Conservation (phyloP, 92 coral and sea anemone species). For the Umimayanthus chanpuru region DNA sequence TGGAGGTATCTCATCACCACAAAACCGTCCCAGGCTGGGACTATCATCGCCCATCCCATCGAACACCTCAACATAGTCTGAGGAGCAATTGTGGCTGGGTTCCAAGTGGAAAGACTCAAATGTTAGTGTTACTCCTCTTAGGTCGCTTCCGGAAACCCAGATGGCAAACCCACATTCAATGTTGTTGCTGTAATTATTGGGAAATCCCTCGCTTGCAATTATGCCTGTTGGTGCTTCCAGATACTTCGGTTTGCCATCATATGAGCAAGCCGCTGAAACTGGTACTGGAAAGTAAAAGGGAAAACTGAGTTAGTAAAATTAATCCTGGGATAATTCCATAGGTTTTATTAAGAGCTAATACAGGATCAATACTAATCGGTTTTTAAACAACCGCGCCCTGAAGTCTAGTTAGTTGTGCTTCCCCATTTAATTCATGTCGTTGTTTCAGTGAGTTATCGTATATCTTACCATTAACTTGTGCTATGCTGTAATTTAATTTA, state of each 20-base stretch:
- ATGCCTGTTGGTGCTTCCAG: conserved; percentile 3
- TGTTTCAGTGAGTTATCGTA: too few species aligned
- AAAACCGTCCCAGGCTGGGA: conserved; percentile 30
- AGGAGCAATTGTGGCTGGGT: conserved; percentile 29
- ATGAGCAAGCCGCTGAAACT: conserved; percentile 6
- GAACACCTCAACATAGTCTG: conserved; percentile 39
- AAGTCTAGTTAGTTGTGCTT: too few species aligned
- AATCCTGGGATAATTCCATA: too few species aligned
- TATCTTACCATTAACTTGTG: too few species aligned
- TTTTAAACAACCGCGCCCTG: too few species aligned
- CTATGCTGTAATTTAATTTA: too few species aligned
- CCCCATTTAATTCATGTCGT: too few species aligned
- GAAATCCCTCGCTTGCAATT: conserved; percentile 45
- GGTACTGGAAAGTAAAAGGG: conserved; percentile 1
- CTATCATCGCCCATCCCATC: conserved; percentile 23
- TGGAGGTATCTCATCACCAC: conserved; percentile 13
- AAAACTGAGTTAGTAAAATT: not conserved
- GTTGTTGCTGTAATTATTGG: conserved; percentile 40
- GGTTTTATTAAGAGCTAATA: too few species aligned
- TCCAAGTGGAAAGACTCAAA: conserved; percentile 27
- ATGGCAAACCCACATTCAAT: conserved; percentile 15
- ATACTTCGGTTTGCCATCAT: not conserved
- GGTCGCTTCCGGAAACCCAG: not conserved
- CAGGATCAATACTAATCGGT: too few species aligned
- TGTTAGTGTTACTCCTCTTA: not conserved